Percentiles rank a stretch among this genome's conserved stretches.
These are phyloP conservation scores for Lagocephalus sceleratus DNA, from an alignment of 2,797 vertebrate species.

Conservation along the genomic window DNA sequence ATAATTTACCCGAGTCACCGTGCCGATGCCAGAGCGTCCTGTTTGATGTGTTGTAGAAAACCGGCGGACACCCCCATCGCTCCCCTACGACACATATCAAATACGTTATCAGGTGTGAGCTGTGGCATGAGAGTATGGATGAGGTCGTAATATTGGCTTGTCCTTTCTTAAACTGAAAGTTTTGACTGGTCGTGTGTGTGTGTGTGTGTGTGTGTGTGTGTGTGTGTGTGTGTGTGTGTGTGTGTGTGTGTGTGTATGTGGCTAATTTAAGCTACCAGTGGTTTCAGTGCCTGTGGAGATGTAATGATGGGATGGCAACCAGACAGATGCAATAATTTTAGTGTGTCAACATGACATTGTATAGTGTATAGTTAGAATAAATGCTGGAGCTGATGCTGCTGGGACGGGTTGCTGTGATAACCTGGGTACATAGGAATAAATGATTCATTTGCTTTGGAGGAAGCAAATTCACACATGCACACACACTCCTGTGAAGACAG, in stretches of 20 bases:
- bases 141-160: not conserved
- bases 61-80: constrained; percentile 53
- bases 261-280: constrained; percentile 41
- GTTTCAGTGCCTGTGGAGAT: constrained; percentile 58
- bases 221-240: constrained; percentile 30
- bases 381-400: not conserved
- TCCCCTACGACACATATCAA: constrained; percentile 49
- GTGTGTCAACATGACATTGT: constrained; percentile 15
- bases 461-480: constrained; percentile 29
- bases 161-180: constrained; percentile 28
- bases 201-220: constrained; percentile 33
- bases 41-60: constrained; percentile 49
- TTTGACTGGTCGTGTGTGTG: constrained; percentile 41
- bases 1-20: constrained; percentile 55
- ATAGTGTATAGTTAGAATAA: constrained; percentile 7
- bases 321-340: constrained; percentile 21
- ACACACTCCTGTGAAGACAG: not conserved
- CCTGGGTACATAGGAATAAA: constrained; percentile 81
- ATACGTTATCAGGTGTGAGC: constrained; percentile 5
- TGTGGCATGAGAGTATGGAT: not conserved
- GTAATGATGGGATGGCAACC: constrained; percentile 47
- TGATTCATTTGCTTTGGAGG: constrained; percentile 64
- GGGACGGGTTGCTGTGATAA: constrained; percentile 56
- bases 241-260: constrained; percentile 31
- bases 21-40: constrained; percentile 25